Base-by-base conservation (phyloP, 1,140 invertebrate species). In the Brachionus paranguensis region DNA sequence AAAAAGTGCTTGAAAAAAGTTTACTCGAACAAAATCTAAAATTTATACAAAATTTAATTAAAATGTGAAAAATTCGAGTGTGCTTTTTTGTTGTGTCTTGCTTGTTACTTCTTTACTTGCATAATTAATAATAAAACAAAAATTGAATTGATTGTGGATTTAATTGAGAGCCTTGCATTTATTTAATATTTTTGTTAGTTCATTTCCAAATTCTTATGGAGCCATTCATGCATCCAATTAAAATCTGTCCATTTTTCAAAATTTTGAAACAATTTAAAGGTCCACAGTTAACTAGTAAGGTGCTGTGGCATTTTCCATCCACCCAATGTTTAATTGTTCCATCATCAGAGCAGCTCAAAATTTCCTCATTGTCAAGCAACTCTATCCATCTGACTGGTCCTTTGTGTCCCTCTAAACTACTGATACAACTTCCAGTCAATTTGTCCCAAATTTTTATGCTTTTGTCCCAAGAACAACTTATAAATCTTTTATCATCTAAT, bases 381-480 rank as follows among this genome's bases (percentile, higher is more conserved):
- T 55, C 41, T 79, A 11, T 41, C 85, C 87, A 85, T 84, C 87
- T 87, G 47, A 88, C 86, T 85, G 87, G 87, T 33, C 83, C 86
- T 24, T 65, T 84, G 27, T 88, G 87, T 47, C 87, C 87, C 24
- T 65, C 78, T 20, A 88, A 68, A 37, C 85, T 83, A 50, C 85
- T 72, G 0, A 78, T 60, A 72, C 86, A 87, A 37, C 85, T 53
- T n/a, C 86, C 87, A 24, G 85, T 84, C 1, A 53, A 14, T 43
- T 84, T 85, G 10, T 84, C 79, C 87, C 87, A 88, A 10, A 88
- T 85, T 29, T 85, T 79, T 12, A 87, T 41, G 64, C 85, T 85
- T 41, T 85, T 85, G 55, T 88, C 87, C 45, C 85, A 86, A 85
- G 87, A 87, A 3, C 87, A 87, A 85, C 87, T 88, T 0, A 88